These are phyloP conservation scores for Scaptomyza tumidula DNA, from an alignment of 2,888 invertebrate species.

Conservation along the genomic window DNA sequence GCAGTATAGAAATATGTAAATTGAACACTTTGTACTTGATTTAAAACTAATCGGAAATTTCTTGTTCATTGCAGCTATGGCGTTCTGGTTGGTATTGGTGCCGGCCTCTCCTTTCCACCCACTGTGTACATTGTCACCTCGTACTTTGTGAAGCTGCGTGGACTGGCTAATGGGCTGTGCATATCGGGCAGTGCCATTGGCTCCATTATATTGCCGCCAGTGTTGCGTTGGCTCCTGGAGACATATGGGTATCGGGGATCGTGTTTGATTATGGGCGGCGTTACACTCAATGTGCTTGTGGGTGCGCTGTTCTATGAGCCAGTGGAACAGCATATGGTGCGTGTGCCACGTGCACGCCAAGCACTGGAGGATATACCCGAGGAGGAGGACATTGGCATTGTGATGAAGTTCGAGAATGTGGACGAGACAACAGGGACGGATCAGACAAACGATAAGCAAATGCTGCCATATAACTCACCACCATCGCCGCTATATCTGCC, in stretches of 20 bases:
- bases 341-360: slow-evolving; percentile 85
- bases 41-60: neutral
- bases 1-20: too few species aligned
- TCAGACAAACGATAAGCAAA: slow-evolving; percentile 53
- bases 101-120: slow-evolving; percentile 94
- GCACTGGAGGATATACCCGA: slow-evolving; percentile 82
- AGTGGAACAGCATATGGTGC: slow-evolving; percentile 91
- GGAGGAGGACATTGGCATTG: slow-evolving; percentile 83
- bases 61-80: slow-evolving; percentile 88
- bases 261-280: slow-evolving; percentile 91
- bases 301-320: slow-evolving; percentile 94
- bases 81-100: slow-evolving; percentile 92
- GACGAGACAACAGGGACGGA: slow-evolving; percentile 61
- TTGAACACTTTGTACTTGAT: too few species aligned
- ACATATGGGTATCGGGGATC: slow-evolving; percentile 90
- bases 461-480: slow-evolving; percentile 66
- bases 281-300: slow-evolving; percentile 93
- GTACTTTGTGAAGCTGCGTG: slow-evolving; percentile 91
- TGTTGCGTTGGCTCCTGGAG: slow-evolving; percentile 89
- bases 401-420: slow-evolving; percentile 83
- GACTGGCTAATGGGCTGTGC: slow-evolving; percentile 94
- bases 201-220: slow-evolving; percentile 92
- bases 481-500: slow-evolving; percentile 71
- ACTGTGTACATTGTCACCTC: slow-evolving; percentile 95
- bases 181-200: slow-evolving; percentile 95